Conservation (phyloP, 2,888 invertebrate species). For the Hirtodrosophila histrioides region DNA sequence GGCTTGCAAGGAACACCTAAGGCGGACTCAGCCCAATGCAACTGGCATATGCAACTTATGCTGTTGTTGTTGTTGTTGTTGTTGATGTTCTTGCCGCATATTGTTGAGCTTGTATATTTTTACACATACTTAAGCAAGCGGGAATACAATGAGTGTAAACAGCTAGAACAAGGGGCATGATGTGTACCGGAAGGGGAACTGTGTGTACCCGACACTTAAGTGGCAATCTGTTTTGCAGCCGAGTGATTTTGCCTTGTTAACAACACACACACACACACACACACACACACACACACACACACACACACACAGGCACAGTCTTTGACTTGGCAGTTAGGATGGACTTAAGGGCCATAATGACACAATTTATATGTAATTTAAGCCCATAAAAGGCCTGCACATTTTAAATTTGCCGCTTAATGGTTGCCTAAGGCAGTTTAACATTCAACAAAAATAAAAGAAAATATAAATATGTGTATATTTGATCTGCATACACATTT, state of each 20-base stretch:
- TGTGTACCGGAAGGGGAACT: slow-evolving; percentile 22
- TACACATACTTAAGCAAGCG: slow-evolving; percentile 54
- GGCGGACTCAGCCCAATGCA: slow-evolving; percentile 14
- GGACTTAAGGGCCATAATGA: slow-evolving; percentile 37
- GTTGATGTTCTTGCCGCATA: slow-evolving; percentile 5
- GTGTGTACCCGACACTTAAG: slow-evolving; percentile 63
- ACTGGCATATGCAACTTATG: slow-evolving; percentile 25
- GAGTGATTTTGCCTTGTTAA: slow-evolving; percentile 65
- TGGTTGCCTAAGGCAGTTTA: slow-evolving; percentile 11
- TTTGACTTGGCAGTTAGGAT: slow-evolving; percentile 22
- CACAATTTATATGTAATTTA: slow-evolving; percentile 45
- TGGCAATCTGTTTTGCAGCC: slow-evolving; percentile 72
- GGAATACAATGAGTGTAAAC: slow-evolving; percentile 50
- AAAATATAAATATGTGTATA: not conserved
- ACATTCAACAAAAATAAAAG: slow-evolving; percentile 19
- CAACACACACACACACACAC: slow-evolving; percentile 19
- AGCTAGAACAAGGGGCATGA: slow-evolving; percentile 16
- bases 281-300: slow-evolving; percentile 6
- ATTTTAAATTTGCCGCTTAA: slow-evolving; percentile 38
- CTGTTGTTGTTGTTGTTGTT: slow-evolving; percentile 7
- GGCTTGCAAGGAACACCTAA: slow-evolving; percentile 14
- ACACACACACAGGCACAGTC: slow-evolving; percentile 12
- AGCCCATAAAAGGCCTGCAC: slow-evolving; percentile 32
- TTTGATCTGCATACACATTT: slow-evolving; percentile 16
- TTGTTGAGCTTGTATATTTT: slow-evolving; percentile 31